Conservation (phyloP, 1,140 invertebrate species). For the Andrena cerasifolii region DNA sequence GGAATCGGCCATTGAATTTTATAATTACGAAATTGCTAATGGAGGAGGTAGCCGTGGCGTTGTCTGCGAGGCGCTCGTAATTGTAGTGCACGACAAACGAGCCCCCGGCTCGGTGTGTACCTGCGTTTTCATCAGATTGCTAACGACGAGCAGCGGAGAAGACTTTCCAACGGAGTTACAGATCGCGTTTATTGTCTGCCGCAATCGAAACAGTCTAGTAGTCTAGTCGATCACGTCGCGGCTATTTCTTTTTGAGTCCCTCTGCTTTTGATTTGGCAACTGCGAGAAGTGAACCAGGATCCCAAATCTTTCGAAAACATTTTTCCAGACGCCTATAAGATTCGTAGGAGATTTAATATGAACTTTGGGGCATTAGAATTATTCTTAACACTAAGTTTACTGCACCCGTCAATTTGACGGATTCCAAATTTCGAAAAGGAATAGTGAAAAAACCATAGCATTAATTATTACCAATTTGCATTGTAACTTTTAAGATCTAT, state of each 20-base stretch:
- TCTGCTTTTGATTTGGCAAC: neutral
- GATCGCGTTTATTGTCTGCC: constrained; percentile 8
- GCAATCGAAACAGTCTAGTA: constrained; percentile 30
- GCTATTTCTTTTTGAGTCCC: neutral
- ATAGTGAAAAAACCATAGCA: too few species aligned
- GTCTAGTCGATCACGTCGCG: neutral
- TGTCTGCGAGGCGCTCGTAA: neutral
- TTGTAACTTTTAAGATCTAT: too few species aligned
- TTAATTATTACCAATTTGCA: too few species aligned
- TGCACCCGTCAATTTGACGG: too few species aligned
- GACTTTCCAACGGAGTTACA: neutral
- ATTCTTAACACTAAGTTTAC: too few species aligned
- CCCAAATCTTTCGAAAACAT: too few species aligned
- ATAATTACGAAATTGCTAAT: constrained; percentile 81
- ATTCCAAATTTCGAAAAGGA: too few species aligned
- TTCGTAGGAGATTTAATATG: too few species aligned
- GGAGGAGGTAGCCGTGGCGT: constrained; percentile 47
- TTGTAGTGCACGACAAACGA: neutral
- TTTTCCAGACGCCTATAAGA: too few species aligned
- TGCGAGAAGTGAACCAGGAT: too few species aligned
- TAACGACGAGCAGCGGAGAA: neutral
- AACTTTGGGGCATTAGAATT: too few species aligned
- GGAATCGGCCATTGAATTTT: constrained; percentile 72
- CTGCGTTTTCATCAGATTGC: neutral
- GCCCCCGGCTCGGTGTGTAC: constrained; percentile 10